phyloP scores from a whole-genome alignment of 2,113 vertebrate genomes.

The Scolopax mira region DNA sequence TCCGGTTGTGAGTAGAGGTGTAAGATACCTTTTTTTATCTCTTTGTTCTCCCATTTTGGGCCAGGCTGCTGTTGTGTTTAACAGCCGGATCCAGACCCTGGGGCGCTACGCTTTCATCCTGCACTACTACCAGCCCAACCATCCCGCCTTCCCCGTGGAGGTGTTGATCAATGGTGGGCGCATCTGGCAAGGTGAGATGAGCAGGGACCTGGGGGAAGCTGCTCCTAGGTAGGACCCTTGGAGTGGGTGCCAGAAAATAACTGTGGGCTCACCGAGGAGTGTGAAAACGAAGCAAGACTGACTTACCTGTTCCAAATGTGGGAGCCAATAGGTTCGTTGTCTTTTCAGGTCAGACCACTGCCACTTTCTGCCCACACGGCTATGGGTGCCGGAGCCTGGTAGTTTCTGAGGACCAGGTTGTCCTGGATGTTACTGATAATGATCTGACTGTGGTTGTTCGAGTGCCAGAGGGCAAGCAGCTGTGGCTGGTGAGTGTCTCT shows the following conservation, averaged over 20 bases:
- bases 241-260: neutral
- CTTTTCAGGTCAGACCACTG: conserved; percentile 83
- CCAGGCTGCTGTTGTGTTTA: conserved; percentile 85
- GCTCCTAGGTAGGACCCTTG: neutral
- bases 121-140: conserved; percentile 90
- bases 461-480: conserved; percentile 82
- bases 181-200: conserved; percentile 88
- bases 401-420: conserved; percentile 83
- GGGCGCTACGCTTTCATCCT: conserved; percentile 94
- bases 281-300: neutral
- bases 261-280: rapidly evolving
- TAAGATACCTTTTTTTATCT: neutral
- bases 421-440: conserved; percentile 89
- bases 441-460: conserved; percentile 86
- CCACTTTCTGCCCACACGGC: conserved; percentile 90
- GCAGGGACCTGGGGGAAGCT: neutral
- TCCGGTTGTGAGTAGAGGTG: neutral
- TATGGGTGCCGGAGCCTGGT: conserved; percentile 89
- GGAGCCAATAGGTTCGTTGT: neutral
- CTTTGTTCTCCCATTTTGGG: conserved; percentile 50
- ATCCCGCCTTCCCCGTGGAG: conserved; percentile 84
- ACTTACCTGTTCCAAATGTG: rapidly evolving
- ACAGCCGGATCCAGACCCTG: conserved; percentile 78
- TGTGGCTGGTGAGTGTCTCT: conserved; percentile 89
- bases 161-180: conserved; percentile 86